These are phyloP conservation scores for Tangachromis dhanisi DNA, from an alignment of 2,113 vertebrate species.

Conservation along the genomic window DNA sequence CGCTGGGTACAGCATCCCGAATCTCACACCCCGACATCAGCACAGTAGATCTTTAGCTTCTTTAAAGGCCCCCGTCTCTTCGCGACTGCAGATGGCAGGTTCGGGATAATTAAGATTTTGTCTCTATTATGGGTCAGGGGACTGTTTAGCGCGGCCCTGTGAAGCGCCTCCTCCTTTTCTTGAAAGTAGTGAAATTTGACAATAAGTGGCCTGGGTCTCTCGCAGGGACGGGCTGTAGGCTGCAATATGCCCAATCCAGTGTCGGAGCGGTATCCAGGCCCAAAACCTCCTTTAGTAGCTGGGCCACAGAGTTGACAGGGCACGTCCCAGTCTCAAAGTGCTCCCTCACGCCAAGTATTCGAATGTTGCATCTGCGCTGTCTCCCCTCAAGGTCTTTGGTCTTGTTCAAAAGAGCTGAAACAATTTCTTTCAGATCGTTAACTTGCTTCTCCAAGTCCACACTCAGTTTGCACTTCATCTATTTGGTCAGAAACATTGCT, in stretches of 20 bases:
- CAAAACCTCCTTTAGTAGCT: neutral
- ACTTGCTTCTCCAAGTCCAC: neutral
- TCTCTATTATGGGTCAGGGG: neutral
- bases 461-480: neutral
- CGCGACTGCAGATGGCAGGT: neutral
- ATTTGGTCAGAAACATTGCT: neutral
- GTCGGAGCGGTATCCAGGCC: neutral
- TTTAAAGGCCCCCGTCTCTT: neutral
- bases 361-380: neutral
- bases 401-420: neutral
- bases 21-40: neutral
- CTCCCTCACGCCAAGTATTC: neutral
- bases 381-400: neutral
- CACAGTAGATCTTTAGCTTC: neutral
- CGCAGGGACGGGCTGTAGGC: neutral
- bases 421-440: neutral
- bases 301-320: neutral
- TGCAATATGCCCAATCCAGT: neutral
- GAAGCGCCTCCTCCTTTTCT: rapidly evolving
- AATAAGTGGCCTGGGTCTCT: neutral
- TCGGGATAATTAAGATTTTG: neutral
- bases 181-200: neutral
- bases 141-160: neutral
- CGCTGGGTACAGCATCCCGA: neutral
- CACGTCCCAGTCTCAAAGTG: neutral